Evolutionary conservation across 23 tunicate species (phyloP).

Genomic region (Botrylloides violaceus): DNA sequence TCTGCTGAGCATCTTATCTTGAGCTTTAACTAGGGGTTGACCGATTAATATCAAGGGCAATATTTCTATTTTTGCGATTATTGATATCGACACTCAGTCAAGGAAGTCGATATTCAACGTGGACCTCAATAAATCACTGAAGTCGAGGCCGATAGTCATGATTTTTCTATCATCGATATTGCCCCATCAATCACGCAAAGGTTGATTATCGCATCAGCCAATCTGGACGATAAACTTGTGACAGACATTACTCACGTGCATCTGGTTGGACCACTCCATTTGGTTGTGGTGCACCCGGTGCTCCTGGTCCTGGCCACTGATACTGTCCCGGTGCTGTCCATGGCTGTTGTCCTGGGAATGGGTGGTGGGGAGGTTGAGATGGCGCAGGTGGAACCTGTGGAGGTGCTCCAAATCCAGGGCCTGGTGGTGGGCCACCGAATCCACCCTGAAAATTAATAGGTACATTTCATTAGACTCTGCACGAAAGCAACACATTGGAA

Average conservation of each 20-base stretch:
- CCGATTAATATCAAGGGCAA: no score
- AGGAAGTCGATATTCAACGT: no score
- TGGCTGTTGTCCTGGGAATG: conserved; percentile 63
- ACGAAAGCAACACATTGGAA: no score
- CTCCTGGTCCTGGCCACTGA: conserved; percentile 24
- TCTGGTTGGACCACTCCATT: conserved; percentile 17
- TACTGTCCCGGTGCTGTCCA: conserved; percentile 28
- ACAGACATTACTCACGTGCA: conserved; percentile 14
- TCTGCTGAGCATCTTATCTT: no score
- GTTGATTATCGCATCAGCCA: neutral
- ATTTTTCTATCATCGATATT: neutral
- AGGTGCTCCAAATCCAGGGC: conserved; percentile 52
- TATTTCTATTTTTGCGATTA: no score
- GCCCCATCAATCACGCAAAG: neutral
- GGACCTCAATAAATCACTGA: no score
- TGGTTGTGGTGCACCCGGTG: conserved; percentile 20
- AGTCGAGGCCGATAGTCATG: no score
- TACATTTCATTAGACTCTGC: no score
- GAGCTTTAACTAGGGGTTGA: no score
- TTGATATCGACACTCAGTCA: no score
- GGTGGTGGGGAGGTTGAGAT: conserved; percentile 52
- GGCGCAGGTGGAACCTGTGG: conserved; percentile 59
- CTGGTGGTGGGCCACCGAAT: conserved; percentile 76
- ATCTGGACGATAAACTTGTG: neutral
- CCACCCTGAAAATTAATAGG: conserved; percentile 17